Conservation (phyloP, 2,113 vertebrate species). For the Machaerirhynchus nigripectus region DNA sequence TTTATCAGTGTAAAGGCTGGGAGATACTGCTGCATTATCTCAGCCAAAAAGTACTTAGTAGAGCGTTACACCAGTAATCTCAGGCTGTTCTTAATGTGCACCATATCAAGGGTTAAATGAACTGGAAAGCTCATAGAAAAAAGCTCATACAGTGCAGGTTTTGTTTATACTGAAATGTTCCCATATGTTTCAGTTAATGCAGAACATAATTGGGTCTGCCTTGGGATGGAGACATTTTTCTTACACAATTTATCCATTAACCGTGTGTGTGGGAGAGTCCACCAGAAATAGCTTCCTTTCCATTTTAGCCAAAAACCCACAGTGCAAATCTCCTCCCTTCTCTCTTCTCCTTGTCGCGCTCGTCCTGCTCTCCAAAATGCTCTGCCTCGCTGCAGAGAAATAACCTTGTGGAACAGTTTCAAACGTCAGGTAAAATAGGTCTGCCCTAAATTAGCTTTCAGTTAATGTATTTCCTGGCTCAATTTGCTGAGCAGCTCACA, state of each 20-base stretch:
- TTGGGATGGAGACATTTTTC: constrained; percentile 43
- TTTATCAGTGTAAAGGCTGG: not conserved
- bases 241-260: constrained; percentile 40
- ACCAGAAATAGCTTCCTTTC: constrained; percentile 23
- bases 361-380: not conserved
- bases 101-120: constrained; percentile 58
- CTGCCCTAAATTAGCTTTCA: constrained; percentile 27
- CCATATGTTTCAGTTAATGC: constrained; percentile 57
- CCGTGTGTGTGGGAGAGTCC: not conserved
- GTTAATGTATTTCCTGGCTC: constrained; percentile 37
- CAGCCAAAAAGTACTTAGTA: not conserved
- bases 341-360: not conserved
- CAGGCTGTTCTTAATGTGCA: not conserved
- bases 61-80: not conserved
- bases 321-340: not conserved
- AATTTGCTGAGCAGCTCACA: not conserved
- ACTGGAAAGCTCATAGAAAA: constrained; percentile 36
- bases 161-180: constrained; percentile 61
- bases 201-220: constrained; percentile 51
- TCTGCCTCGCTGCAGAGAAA: not conserved
- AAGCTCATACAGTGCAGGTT: constrained; percentile 42
- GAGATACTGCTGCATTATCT: not conserved
- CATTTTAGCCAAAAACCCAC: not conserved
- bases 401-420: constrained; percentile 5
- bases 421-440: constrained; percentile 12